A percentile compares a stretch with the other conserved stretches of the same genome.
These are phyloP conservation scores for Priocnemis perturbator DNA, from an alignment of 2,888 invertebrate species.

Conservation along the genomic window DNA sequence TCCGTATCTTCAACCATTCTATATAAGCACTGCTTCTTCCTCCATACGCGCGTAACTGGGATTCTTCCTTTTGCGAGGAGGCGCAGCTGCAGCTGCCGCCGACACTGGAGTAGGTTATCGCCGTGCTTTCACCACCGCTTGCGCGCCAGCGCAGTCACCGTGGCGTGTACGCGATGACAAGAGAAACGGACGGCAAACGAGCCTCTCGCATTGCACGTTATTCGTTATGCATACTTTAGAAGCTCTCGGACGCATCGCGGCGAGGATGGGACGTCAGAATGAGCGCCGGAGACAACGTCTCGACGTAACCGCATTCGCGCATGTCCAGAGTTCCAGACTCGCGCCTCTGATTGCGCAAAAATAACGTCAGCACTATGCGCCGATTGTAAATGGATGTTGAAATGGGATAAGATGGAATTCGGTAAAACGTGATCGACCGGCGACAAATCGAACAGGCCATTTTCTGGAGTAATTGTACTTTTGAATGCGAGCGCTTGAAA, in stretches of 20 bases:
- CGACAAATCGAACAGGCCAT: no score
- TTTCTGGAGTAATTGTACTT: no score
- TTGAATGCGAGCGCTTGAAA: no score
- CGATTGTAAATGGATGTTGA: no score
- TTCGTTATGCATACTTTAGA: conserved; percentile 20
- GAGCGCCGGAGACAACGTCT: no score
- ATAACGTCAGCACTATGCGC: no score
- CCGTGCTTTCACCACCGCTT: conserved; percentile 43
- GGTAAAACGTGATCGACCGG: no score
- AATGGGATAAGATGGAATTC: no score
- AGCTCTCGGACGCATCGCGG: conserved; percentile 8
- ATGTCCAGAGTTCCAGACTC: no score
- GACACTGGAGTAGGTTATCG: conserved; percentile 50
- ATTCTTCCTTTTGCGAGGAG: conserved; percentile 43
- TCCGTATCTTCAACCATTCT: conserved; percentile 35
- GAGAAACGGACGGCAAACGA: conserved; percentile 36
- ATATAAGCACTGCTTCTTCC: conserved; percentile 34
- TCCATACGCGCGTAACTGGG: conserved; percentile 42
- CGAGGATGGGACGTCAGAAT: no score
- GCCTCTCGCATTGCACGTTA: conserved; percentile 12
- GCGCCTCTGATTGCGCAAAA: no score
- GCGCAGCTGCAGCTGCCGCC: conserved; percentile 43
- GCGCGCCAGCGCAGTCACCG: conserved; percentile 14
- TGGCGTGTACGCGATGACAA: conserved; percentile 41
- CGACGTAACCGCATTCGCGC: no score